Base-by-base conservation (phyloP, 2,888 invertebrate species). In the Anaspis maculata region DNA sequence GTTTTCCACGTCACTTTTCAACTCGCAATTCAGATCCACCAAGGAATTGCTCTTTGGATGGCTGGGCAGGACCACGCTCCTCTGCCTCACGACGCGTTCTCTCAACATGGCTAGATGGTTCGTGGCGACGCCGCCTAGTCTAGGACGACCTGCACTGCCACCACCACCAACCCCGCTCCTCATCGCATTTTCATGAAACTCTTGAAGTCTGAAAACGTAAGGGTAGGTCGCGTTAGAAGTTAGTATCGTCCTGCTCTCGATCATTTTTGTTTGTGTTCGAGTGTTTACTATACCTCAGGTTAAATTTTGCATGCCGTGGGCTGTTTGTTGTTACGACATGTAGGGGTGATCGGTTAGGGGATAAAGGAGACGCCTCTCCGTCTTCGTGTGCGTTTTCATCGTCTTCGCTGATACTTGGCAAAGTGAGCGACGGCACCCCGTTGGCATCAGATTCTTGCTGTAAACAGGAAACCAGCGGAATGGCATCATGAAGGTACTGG, bases 381-480 rank as follows among this genome's bases (percentile, higher is more conserved):
- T 88, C 88, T 19, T 84, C 83, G 14, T 79, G 81, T 13, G 71
- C 66, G 52, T 89, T 89, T 62, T 91, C 94, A 56, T 94, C 94
- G 49, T 94, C 94, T 64, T 95, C 94, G 37, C 91, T 91, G 59
- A 95, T 95, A 21, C 92, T 92, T 2, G 94, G 94, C 25, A 90
- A 66, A 1, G 88, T 87, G 44, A 91, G 67, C 2, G 88, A 82
- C 1, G 88, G 86, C 31, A 80, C 75, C 6, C 85, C 85, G 48
- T 83, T 83, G 37, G 77, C 76, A 38, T 84, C 84, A 1, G 78
- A 80, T 54, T 83, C 83, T 60, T 76, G 74, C 73, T 74, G 56
- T 22, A 57, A 52, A 31, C 21, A 19, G n/a, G n/a, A n/a, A n/a
- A n/a, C n/a, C n/a, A n/a, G n/a, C n/a, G n/a, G n/a, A n/a, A n/a